These are phyloP conservation scores for Xestia sexstrigata DNA, from an alignment of 2,888 invertebrate species.

Conservation along the genomic window DNA sequence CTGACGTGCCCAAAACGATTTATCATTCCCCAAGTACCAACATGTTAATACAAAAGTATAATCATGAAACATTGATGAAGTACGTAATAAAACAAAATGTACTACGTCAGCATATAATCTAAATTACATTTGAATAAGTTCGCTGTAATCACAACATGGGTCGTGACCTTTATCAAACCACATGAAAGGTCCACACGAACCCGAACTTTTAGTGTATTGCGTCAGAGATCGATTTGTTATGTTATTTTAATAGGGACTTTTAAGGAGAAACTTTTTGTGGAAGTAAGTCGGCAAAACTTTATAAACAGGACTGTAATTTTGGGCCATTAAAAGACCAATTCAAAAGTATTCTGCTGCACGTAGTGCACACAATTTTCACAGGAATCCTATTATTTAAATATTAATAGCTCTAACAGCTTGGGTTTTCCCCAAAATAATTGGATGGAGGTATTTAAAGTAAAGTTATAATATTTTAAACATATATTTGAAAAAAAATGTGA, in stretches of 20 bases:
- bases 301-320: background rate
- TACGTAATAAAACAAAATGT: slow-evolving; percentile 66
- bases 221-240: slow-evolving; percentile 42
- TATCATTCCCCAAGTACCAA: slow-evolving; percentile 40
- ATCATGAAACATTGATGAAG: slow-evolving; percentile 58
- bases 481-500: too few relatives aligned
- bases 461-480: too few relatives aligned
- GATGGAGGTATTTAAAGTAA: too few relatives aligned
- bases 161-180: slow-evolving; percentile 58
- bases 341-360: background rate
- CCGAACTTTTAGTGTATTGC: slow-evolving; percentile 41
- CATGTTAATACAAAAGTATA: slow-evolving; percentile 53
- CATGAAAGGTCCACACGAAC: slow-evolving; percentile 44
- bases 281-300: background rate
- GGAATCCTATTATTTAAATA: background rate
- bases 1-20: slow-evolving; percentile 39
- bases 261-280: slow-evolving; percentile 1
- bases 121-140: slow-evolving; percentile 67
- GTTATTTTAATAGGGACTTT: slow-evolving; percentile 30
- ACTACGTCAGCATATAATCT: slow-evolving; percentile 63
- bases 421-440: too few relatives aligned
- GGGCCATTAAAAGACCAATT: background rate
- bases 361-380: background rate
- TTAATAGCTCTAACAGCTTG: background rate
- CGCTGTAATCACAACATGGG: slow-evolving; percentile 54